Conservation (phyloP, 2,888 invertebrate species). For the Cryptocephalus moraei region DNA sequence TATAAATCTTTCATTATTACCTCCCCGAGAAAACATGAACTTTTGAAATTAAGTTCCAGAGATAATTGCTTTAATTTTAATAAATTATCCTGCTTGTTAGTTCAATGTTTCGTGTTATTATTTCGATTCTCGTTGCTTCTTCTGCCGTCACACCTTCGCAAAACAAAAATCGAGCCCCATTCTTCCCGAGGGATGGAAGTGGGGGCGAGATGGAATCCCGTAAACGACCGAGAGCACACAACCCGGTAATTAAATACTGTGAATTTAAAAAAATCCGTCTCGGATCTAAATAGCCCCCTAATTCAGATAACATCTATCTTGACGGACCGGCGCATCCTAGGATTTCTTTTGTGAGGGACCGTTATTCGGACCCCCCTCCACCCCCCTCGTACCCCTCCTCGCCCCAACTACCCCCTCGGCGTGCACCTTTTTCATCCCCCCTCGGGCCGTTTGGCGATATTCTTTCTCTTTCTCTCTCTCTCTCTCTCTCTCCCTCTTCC, state of each 20-base stretch:
- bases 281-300: slow-evolving; percentile 27
- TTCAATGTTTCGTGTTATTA: too few relatives aligned
- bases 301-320: slow-evolving; percentile 29
- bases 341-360: slow-evolving; percentile 32
- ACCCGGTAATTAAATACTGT: slow-evolving; percentile 26
- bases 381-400: slow-evolving; percentile 1
- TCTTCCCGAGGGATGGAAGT: neutral
- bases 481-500: too few relatives aligned
- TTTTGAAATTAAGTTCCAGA: too few relatives aligned
- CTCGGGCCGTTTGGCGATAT: neutral
- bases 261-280: slow-evolving; percentile 24
- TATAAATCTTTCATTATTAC: too few relatives aligned
- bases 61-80: too few relatives aligned
- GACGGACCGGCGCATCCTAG: slow-evolving; percentile 30
- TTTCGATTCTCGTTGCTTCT: neutral
- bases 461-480: too few relatives aligned
- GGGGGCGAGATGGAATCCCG: neutral
- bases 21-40: too few relatives aligned
- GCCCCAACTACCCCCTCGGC: neutral
- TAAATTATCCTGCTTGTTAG: too few relatives aligned
- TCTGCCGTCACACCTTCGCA: neutral
- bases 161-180: neutral
- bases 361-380: slow-evolving; percentile 23
- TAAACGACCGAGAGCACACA: neutral
- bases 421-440: slow-evolving; percentile 7